Conservation (phyloP, 2,797 vertebrate genomes). For the Helostoma temminkii region DNA sequence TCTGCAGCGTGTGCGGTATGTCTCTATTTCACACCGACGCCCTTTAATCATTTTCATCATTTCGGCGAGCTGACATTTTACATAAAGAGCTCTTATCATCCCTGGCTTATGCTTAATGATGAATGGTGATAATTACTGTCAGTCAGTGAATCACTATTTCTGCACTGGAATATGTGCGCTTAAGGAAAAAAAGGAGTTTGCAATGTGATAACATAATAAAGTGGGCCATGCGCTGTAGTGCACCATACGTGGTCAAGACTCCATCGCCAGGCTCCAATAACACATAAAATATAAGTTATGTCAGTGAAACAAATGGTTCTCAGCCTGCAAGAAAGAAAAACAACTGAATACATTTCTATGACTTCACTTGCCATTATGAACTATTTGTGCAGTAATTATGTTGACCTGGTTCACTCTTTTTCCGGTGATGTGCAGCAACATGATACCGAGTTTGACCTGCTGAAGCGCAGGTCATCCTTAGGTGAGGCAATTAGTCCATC, state of each 20-base stretch:
- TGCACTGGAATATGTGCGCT: slow-evolving; percentile 24
- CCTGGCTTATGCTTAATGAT: slow-evolving; percentile 60
- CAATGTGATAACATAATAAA: slow-evolving; percentile 14
- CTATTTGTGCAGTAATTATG: not conserved
- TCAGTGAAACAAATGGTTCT: not conserved
- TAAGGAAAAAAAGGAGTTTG: slow-evolving; percentile 8
- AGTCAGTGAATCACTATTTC: slow-evolving; percentile 43
- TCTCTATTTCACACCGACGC: slow-evolving; percentile 63
- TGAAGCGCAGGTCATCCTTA: not conserved
- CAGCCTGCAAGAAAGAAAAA: not conserved
- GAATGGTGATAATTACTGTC: slow-evolving; percentile 73
- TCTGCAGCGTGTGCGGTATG: slow-evolving; percentile 29
- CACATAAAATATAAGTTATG: not conserved
- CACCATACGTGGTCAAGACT: not conserved
- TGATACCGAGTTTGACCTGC: not conserved
- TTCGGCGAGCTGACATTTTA: slow-evolving; percentile 61
- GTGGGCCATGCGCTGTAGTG: not conserved
- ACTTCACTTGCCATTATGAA: not conserved
- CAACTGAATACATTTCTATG: not conserved
- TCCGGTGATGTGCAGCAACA: not conserved
- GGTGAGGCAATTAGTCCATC: slow-evolving; percentile 1
- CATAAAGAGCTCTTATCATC: slow-evolving; percentile 67
- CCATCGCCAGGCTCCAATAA: not conserved
- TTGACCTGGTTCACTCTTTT: not conserved
- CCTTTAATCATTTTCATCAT: slow-evolving; percentile 73